A percentile compares a stretch with the other conserved stretches of the same genome.
Evolutionary conservation across 64 coral and sea anemone species (phyloP).

Genomic region (Cladopsammia gracilis): DNA sequence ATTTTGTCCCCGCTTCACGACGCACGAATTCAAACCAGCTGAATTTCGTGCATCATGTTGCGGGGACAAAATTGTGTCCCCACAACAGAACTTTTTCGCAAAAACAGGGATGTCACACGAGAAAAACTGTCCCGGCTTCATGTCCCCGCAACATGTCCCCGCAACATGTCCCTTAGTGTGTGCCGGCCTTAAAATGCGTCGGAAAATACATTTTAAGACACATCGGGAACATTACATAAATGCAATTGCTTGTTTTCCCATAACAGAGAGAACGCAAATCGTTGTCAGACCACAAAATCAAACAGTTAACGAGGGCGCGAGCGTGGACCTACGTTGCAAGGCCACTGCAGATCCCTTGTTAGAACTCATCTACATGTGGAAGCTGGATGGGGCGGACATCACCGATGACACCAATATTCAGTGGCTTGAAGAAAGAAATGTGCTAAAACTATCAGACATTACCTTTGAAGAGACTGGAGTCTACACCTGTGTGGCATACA

Average conservation of each 20-base stretch:
- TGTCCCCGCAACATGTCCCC: no score
- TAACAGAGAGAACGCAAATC: conserved; percentile 28
- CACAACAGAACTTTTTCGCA: no score
- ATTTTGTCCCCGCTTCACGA: no score
- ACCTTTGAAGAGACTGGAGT: conserved; percentile 49
- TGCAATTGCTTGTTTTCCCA: neutral
- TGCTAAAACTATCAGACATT: conserved; percentile 37
- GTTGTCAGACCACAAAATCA: neutral
- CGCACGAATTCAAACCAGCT: no score
- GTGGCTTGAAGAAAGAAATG: conserved; percentile 37
- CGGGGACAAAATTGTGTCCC: no score
- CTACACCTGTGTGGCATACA: conserved; percentile 68
- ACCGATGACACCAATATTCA: neutral
- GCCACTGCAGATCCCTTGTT: conserved; percentile 43
- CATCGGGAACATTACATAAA: no score
- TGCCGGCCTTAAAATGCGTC: no score
- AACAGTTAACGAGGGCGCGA: neutral
- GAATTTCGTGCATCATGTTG: no score
- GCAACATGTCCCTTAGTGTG: no score
- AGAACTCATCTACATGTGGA: conserved; percentile 66
- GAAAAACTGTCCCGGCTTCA: no score
- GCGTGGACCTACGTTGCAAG: conserved; percentile 25
- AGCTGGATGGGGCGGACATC: conserved; percentile 54
- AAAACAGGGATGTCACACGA: no score
- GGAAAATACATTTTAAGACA: no score